These are phyloP conservation scores for Hirtodrosophila trivittata DNA, from an alignment of 2,888 invertebrate species.

Conservation along the genomic window DNA sequence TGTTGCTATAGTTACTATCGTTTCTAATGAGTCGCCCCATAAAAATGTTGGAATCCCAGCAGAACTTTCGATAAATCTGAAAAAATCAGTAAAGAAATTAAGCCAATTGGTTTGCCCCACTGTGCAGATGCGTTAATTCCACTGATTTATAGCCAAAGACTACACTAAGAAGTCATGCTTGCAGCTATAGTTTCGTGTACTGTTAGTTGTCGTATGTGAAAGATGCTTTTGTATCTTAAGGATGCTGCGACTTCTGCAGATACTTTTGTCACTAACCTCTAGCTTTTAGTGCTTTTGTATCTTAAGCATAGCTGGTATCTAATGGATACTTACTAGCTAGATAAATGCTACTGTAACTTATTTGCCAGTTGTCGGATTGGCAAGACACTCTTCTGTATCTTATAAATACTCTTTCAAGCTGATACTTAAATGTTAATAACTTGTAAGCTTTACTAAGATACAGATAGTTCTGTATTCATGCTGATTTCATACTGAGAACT, in stretches of 20 bases:
- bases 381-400: background rate
- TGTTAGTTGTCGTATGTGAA: too few relatives aligned
- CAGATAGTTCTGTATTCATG: background rate
- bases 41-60: conserved; percentile 30
- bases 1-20: conserved; percentile 56
- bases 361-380: too few relatives aligned
- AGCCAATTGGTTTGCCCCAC: conserved; percentile 11
- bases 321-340: background rate
- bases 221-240: background rate
- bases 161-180: too few relatives aligned
- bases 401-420: background rate
- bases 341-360: too few relatives aligned
- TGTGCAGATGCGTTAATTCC: conserved; percentile 9
- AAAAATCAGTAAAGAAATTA: conserved; percentile 2
- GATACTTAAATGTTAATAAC: too few relatives aligned
- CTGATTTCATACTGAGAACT: background rate
- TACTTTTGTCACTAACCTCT: too few relatives aligned
- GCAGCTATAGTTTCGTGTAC: too few relatives aligned
- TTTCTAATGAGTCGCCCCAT: conserved; percentile 60
- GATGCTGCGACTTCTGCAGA: background rate
- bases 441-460: too few relatives aligned
- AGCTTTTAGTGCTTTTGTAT: too few relatives aligned
- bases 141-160: too few relatives aligned
- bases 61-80: conserved; percentile 27
- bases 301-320: too few relatives aligned